These are phyloP conservation scores for Enteromius thamalakanensis DNA, from an alignment of 2,797 vertebrate genomes.

Conservation along the genomic window DNA sequence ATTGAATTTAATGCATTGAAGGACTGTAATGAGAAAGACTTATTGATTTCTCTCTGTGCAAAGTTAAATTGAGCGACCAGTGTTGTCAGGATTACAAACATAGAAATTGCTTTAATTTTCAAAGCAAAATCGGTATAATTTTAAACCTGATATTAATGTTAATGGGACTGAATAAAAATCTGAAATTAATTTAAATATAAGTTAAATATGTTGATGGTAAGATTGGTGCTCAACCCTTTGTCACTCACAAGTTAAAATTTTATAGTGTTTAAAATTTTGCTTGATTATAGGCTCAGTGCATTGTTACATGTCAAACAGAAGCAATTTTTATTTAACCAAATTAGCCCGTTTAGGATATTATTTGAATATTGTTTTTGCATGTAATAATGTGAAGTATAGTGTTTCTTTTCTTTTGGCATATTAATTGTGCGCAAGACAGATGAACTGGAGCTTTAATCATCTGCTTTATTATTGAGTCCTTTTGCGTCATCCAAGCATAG, in stretches of 20 bases:
- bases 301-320: not conserved
- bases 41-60: not conserved
- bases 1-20: not conserved
- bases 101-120: not conserved
- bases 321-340: not conserved
- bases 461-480: conserved; percentile 4
- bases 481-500: conserved; percentile 8
- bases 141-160: too few species aligned
- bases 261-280: not conserved
- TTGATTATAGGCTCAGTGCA: not conserved
- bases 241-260: not conserved
- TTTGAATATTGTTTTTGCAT: not conserved
- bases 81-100: not conserved
- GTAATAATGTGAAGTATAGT: not conserved
- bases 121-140: not conserved
- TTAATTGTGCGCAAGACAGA: not conserved
- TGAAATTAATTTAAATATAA: not conserved
- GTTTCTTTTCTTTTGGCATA: not conserved
- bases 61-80: not conserved
- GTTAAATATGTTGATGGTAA: not conserved
- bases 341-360: not conserved
- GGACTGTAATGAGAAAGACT: not conserved
- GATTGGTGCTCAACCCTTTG: not conserved
- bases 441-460: conserved; percentile 1
- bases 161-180: not conserved